A percentile compares a stretch with the other conserved stretches of the same genome.
These are phyloP conservation scores for Alviniconcha strummeri DNA, from an alignment of 2,888 invertebrate species.

Conservation along the genomic window DNA sequence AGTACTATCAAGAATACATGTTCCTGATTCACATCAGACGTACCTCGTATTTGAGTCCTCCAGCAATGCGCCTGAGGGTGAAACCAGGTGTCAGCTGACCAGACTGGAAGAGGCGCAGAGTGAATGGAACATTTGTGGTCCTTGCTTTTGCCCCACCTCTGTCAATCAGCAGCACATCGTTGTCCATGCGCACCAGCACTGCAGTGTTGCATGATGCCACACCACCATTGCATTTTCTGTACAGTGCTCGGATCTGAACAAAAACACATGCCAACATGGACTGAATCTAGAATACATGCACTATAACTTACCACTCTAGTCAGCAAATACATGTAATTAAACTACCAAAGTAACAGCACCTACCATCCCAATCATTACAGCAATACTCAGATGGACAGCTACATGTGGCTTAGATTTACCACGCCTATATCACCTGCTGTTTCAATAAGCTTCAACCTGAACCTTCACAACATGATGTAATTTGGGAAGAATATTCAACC, in stretches of 20 bases:
- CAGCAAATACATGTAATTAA: too few species aligned
- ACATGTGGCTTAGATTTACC: too few species aligned
- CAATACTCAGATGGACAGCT: too few species aligned
- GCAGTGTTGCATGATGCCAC: conserved; percentile 52
- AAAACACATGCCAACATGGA: not conserved
- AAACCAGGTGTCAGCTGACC: conserved; percentile 48
- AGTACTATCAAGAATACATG: too few species aligned
- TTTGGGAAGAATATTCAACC: too few species aligned
- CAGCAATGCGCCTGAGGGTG: conserved; percentile 35
- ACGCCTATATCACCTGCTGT: too few species aligned
- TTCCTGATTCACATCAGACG: not conserved
- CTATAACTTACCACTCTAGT: too few species aligned
- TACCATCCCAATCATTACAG: too few species aligned
- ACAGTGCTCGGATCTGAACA: conserved; percentile 42
- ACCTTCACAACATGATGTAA: too few species aligned
- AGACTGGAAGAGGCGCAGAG: conserved; percentile 43
- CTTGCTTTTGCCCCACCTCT: conserved; percentile 42
- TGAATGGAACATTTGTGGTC: conserved; percentile 31
- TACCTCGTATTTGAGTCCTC: conserved; percentile 46
- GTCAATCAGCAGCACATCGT: conserved; percentile 57
- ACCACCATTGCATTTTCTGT: conserved; percentile 36
- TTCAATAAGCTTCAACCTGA: too few species aligned
- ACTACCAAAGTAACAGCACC: too few species aligned
- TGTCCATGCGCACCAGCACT: conserved; percentile 48
- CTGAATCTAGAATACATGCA: too few species aligned